A percentile compares a stretch with the other conserved stretches of the same genome.
Evolutionary conservation across 37 sponge, comb jelly and placozoan species (phyloP).

Genomic region (Aphrocallistes beatrix): DNA sequence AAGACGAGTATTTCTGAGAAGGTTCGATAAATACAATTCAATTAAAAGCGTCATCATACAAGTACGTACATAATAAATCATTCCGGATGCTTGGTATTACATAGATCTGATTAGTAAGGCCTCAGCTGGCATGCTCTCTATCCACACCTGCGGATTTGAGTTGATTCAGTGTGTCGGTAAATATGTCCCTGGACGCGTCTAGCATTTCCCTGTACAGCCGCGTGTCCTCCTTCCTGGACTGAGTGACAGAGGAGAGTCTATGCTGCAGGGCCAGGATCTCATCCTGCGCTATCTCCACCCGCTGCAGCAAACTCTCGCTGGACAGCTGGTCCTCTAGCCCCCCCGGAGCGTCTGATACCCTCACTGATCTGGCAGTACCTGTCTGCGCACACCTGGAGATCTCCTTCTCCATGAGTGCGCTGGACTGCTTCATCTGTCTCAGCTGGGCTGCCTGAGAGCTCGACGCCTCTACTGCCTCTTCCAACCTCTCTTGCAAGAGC

Average conservation of each 20-base stretch:
- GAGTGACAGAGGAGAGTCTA: not conserved
- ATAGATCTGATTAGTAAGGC: too few relatives aligned
- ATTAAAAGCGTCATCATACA: too few relatives aligned
- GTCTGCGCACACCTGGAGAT: not conserved
- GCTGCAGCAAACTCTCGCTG: not conserved
- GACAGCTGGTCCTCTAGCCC: not conserved
- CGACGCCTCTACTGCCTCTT: not conserved
- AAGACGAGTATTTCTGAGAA: too few relatives aligned
- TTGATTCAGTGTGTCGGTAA: not conserved
- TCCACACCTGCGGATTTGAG: not conserved
- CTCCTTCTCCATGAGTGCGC: not conserved
- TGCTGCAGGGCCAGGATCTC: not conserved
- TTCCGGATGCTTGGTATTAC: too few relatives aligned
- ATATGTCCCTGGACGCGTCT: not conserved
- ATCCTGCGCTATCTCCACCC: not conserved
- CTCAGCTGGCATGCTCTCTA: not conserved
- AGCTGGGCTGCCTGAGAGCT: not conserved
- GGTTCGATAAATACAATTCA: too few relatives aligned
- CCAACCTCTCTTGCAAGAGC: not conserved
- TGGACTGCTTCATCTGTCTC: not conserved
- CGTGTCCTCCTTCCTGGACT: constrained; percentile 1
- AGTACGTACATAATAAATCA: too few relatives aligned
- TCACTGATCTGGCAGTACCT: too few relatives aligned
- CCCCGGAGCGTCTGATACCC: not conserved
- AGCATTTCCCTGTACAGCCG: constrained; percentile 1